Conservation (phyloP, 2,113 vertebrate genomes). For the cattle (Bos taurus) region DNA sequence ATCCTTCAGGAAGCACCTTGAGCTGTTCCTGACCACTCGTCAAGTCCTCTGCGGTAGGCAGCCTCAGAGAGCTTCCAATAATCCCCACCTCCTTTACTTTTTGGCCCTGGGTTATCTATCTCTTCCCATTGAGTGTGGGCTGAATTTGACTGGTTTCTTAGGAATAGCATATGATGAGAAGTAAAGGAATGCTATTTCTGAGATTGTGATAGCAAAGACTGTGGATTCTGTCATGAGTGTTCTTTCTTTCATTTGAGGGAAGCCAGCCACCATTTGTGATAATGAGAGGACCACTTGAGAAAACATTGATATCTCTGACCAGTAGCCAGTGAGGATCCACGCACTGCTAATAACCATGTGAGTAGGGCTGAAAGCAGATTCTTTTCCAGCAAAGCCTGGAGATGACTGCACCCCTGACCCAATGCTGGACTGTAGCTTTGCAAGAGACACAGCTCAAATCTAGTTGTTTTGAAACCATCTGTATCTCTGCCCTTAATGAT, state of each 20-base stretch:
- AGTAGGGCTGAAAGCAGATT: not conserved
- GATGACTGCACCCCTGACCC: not conserved
- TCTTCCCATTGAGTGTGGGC: not conserved
- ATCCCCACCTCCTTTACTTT: not conserved
- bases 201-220: not conserved
- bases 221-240: not conserved
- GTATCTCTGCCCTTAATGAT: not conserved
- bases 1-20: not conserved
- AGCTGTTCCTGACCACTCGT: not conserved
- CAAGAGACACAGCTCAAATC: not conserved
- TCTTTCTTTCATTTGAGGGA: not conserved
- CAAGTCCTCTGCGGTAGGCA: not conserved
- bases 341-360: too few species aligned
- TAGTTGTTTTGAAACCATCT: not conserved
- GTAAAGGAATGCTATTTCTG: not conserved
- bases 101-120: not conserved
- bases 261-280: not conserved
- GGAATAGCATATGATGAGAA: not conserved
- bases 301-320: not conserved
- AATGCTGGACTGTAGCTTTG: not conserved
- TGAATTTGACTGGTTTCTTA: not conserved
- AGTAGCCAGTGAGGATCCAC: not conserved
- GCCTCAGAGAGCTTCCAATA: not conserved
- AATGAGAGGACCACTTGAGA: not conserved
- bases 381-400: not conserved